These are phyloP conservation scores for Psilopogon haemacephalus DNA, from an alignment of 2,113 vertebrate species.

Conservation along the genomic window DNA sequence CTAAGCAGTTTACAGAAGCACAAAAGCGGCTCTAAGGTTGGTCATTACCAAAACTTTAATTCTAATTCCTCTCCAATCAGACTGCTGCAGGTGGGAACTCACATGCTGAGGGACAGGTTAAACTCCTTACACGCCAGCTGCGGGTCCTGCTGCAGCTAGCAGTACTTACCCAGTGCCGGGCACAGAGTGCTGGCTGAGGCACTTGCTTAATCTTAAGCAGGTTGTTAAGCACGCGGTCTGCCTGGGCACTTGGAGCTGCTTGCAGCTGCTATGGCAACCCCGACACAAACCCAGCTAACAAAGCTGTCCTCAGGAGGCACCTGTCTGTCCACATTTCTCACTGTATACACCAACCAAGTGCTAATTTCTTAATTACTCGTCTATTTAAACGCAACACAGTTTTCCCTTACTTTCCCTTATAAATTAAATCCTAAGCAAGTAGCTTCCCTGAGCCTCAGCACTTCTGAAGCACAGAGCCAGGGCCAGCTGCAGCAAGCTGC, in stretches of 20 bases:
- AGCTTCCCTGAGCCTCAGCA: neutral
- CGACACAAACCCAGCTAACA: conserved; percentile 25
- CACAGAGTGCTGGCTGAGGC: neutral
- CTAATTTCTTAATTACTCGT: neutral
- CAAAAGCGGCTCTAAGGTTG: neutral
- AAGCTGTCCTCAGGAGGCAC: neutral
- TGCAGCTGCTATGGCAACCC: conserved; percentile 44
- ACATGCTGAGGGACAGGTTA: fast-evolving
- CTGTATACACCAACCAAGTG: neutral
- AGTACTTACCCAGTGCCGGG: neutral
- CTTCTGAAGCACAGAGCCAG: neutral
- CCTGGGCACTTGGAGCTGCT: neutral
- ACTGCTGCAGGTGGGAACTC: neutral
- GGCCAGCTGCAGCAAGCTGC: fast-evolving
- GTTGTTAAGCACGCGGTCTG: neutral
- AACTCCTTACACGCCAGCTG: neutral
- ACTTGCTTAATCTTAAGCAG: fast-evolving
- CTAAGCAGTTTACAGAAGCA: neutral
- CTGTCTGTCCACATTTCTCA: neutral
- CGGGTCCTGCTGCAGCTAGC: neutral
- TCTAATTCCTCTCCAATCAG: neutral
- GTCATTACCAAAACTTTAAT: neutral
- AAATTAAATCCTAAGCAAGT: neutral
- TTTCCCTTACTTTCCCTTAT: neutral
- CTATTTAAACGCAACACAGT: neutral